A percentile compares a stretch with the other conserved stretches of the same genome.
Conservation (phyloP, 2,113 vertebrate genomes). For the Istiophorus platypterus region DNA sequence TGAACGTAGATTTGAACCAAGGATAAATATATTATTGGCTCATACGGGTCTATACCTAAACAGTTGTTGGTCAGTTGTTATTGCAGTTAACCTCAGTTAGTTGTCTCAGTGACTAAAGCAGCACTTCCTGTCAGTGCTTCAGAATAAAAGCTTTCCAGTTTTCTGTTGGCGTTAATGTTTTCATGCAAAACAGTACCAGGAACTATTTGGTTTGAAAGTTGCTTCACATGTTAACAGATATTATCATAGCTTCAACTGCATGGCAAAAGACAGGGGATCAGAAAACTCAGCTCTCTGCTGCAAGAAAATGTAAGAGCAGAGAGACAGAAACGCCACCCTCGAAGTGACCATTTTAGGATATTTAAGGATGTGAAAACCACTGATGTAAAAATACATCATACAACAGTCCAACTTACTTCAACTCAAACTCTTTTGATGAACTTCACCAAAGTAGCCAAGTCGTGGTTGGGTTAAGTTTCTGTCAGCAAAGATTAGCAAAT, state of each 20-base stretch:
- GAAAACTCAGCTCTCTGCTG: background rate
- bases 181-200: background rate
- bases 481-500: slow-evolving; percentile 38
- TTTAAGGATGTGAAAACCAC: slow-evolving; percentile 2
- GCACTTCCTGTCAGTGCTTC: background rate
- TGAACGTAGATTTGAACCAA: background rate
- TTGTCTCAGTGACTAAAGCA: no score
- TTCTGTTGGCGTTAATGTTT: background rate
- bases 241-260: background rate
- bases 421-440: slow-evolving; percentile 28
- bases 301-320: background rate
- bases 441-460: slow-evolving; percentile 29
- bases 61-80: background rate
- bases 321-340: background rate
- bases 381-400: background rate
- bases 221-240: background rate
- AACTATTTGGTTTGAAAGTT: background rate
- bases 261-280: background rate
- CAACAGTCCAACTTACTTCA: background rate
- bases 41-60: background rate
- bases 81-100: no score
- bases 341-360: slow-evolving; percentile 6
- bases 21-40: no score
- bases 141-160: background rate
- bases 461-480: slow-evolving; percentile 20